phyloP scores from a whole-genome alignment of 2,113 vertebrate genomes.

The Scomber scombrus region DNA sequence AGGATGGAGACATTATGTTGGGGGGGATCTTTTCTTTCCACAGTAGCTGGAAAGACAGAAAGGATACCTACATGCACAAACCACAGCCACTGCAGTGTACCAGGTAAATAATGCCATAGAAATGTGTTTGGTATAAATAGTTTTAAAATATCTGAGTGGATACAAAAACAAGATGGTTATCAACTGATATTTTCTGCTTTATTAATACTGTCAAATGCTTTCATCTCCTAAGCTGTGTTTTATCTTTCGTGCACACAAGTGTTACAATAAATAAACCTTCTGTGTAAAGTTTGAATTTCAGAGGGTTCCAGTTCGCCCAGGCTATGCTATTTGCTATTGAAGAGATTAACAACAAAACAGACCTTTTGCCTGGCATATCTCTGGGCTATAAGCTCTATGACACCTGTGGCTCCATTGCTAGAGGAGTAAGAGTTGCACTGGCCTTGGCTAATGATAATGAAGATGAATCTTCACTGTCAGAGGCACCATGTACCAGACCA shows the following conservation, averaged over 20 bases:
- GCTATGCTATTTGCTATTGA: slow-evolving; percentile 84
- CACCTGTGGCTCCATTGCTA: slow-evolving; percentile 74
- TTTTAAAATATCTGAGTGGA: background rate
- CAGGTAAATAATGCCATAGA: slow-evolving; percentile 59
- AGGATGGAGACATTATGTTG: slow-evolving; percentile 76
- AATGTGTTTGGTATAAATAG: background rate
- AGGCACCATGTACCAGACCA: slow-evolving; percentile 64
- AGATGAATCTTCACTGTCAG: slow-evolving; percentile 3
- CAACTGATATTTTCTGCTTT: rapidly evolving
- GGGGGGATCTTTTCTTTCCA: slow-evolving; percentile 82
- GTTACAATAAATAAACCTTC: background rate
- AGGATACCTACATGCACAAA: slow-evolving; percentile 57
- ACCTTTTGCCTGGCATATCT: slow-evolving; percentile 78
- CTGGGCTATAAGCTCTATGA: slow-evolving; percentile 84
- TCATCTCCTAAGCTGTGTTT: background rate
- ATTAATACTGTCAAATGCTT: background rate
- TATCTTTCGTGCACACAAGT: background rate
- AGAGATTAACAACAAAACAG: slow-evolving; percentile 83
- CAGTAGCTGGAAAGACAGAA: slow-evolving; percentile 68
- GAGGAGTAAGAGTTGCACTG: slow-evolving; percentile 72
- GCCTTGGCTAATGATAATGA: slow-evolving; percentile 75
- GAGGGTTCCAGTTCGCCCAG: slow-evolving; percentile 81
- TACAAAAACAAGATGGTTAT: background rate
- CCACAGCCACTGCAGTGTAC: slow-evolving; percentile 76
- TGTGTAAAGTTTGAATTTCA: slow-evolving; percentile 79